Conservation (phyloP, 1,140 invertebrate species). For the Lepidurus couesii region DNA sequence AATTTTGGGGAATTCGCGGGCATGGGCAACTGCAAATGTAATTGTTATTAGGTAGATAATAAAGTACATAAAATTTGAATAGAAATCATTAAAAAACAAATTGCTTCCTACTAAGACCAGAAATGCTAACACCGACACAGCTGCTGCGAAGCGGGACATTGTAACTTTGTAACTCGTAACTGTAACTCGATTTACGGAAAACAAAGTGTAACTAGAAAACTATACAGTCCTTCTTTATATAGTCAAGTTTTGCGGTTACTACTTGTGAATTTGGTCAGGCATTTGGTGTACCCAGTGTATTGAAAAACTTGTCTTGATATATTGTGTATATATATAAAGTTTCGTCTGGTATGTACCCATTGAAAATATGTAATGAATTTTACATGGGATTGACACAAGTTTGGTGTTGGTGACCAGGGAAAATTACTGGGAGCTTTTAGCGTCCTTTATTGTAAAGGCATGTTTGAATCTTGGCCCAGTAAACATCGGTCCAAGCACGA, state of each 20-base stretch:
- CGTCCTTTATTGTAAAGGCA: background rate
- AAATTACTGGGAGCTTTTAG: background rate
- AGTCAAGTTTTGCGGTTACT: too few species aligned
- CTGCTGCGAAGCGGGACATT: background rate
- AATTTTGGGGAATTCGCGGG: background rate
- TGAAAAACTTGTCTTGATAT: too few species aligned
- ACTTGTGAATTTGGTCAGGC: too few species aligned
- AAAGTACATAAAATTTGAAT: background rate
- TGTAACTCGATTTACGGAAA: background rate
- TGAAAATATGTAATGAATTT: background rate
- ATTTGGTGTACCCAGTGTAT: too few species aligned
- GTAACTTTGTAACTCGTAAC: too few species aligned
- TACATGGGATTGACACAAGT: background rate
- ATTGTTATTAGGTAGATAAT: background rate
- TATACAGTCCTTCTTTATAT: background rate
- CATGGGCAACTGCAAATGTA: background rate
- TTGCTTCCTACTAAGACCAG: background rate
- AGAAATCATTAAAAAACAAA: background rate
- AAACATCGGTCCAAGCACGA: background rate
- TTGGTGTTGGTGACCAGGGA: background rate
- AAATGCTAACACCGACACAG: background rate
- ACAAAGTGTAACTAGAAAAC: background rate
- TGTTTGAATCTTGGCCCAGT: conserved; percentile 22
- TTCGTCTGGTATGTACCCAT: background rate
- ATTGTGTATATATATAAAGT: too few species aligned